Conservation (phyloP, 2,888 invertebrate species). For the Conistra vaccinii region DNA sequence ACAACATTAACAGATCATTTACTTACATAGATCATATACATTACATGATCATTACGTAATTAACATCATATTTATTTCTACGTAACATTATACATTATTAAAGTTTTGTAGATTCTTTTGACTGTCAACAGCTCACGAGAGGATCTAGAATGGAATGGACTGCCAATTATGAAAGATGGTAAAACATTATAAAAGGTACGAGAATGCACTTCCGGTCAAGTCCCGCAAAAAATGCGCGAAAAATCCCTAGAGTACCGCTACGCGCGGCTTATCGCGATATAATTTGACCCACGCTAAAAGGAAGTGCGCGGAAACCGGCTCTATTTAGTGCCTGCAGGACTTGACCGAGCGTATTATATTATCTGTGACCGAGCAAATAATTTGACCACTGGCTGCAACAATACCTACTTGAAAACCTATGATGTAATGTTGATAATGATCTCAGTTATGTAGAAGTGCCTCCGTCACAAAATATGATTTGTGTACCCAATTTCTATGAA, state of each 20-base stretch:
- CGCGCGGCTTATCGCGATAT: too few relatives aligned
- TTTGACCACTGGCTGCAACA: conserved; percentile 10
- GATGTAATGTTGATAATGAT: conserved; percentile 28
- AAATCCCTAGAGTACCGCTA: too few relatives aligned
- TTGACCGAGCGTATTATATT: too few relatives aligned
- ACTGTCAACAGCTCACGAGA: background rate
- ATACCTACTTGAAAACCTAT: conserved; percentile 18
- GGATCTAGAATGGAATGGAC: background rate
- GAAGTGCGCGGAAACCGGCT: too few relatives aligned
- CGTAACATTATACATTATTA: background rate
- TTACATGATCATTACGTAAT: background rate
- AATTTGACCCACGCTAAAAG: too few relatives aligned
- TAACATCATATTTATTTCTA: background rate
- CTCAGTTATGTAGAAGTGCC: conserved; percentile 21
- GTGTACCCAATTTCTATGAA: conserved; percentile 8
- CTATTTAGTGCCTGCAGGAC: too few relatives aligned
- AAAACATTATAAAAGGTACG: background rate
- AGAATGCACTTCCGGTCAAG: background rate
- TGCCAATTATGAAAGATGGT: background rate
- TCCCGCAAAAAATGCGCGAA: too few relatives aligned
- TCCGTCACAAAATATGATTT: background rate
- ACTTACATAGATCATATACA: too few relatives aligned
- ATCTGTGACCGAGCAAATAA: too few relatives aligned
- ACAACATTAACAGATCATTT: conserved; percentile 4
- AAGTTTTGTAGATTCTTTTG: background rate